Conservation (phyloP, 2,888 invertebrate species). For the Sylvicola fuscatus region DNA sequence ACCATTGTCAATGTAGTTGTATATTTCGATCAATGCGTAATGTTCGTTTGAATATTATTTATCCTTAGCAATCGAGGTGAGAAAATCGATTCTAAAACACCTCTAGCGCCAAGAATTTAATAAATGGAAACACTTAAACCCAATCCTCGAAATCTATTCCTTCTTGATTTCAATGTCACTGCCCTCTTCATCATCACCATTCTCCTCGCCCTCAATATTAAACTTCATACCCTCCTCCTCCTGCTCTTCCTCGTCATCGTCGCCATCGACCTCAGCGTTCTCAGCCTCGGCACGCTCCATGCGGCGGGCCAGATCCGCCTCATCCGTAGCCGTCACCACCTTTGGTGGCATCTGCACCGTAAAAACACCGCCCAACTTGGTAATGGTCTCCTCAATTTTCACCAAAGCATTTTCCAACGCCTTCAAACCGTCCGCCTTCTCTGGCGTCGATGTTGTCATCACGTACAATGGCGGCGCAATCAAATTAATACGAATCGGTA, state of each 20-base stretch:
- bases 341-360: slow-evolving; percentile 93
- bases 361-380: slow-evolving; percentile 72
- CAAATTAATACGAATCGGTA: slow-evolving; percentile 96
- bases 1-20: too few relatives aligned
- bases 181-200: slow-evolving; percentile 5
- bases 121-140: too few relatives aligned
- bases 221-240: slow-evolving; percentile 29
- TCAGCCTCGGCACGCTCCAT: slow-evolving; percentile 87
- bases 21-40: too few relatives aligned
- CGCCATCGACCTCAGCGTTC: slow-evolving; percentile 85
- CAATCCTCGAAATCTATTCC: not conserved
- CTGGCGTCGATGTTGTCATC: slow-evolving; percentile 97
- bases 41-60: too few relatives aligned
- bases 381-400: slow-evolving; percentile 66
- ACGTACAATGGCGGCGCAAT: slow-evolving; percentile 95
- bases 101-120: too few relatives aligned
- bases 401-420: slow-evolving; percentile 78
- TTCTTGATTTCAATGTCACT: slow-evolving; percentile 2
- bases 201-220: slow-evolving; percentile 18
- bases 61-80: too few relatives aligned
- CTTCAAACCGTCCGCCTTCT: slow-evolving; percentile 82
- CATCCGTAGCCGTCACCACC: slow-evolving; percentile 96
- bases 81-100: too few relatives aligned
- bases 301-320: slow-evolving; percentile 82
- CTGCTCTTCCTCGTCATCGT: slow-evolving; percentile 66